Evolutionary conservation across 2,113 vertebrate species (phyloP).

Genomic region (Calypte anna): DNA sequence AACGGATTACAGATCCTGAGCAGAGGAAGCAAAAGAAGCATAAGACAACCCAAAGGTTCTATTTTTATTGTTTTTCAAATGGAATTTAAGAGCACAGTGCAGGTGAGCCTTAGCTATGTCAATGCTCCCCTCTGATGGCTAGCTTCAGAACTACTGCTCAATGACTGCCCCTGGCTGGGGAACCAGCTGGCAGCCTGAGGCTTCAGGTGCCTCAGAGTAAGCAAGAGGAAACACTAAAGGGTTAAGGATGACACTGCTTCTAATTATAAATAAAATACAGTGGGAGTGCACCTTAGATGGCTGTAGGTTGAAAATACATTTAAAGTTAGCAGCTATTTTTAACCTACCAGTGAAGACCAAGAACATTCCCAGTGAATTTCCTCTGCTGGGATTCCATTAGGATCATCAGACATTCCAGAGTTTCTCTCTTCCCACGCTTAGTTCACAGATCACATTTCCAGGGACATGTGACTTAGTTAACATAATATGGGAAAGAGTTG

Average conservation of each 20-base stretch:
- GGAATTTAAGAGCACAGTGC: rapidly evolving
- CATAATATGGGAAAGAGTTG: neutral
- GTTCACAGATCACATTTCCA: neutral
- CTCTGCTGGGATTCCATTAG: neutral
- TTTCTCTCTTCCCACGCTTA: neutral
- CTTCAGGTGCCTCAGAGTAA: neutral
- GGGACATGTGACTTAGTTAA: neutral
- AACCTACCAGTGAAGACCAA: neutral
- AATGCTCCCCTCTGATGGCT: constrained; percentile 74
- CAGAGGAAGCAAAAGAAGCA: constrained; percentile 29
- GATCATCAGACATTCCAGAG: neutral
- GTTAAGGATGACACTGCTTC: neutral
- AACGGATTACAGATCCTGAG: constrained; percentile 72
- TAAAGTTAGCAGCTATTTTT: neutral
- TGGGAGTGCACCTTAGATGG: neutral
- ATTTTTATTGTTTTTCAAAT: too few species aligned
- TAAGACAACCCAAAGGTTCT: neutral
- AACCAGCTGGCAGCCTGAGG: neutral
- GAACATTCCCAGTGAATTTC: neutral
- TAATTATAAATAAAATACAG: neutral
- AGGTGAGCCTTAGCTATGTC: constrained; percentile 8
- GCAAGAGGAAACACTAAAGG: neutral
- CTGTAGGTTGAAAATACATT: neutral
- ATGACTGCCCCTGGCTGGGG: neutral
- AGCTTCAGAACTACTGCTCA: constrained; percentile 34